Base-by-base conservation (phyloP, 2,888 invertebrate genomes). In the Pristionchus maxplancki region DNA sequence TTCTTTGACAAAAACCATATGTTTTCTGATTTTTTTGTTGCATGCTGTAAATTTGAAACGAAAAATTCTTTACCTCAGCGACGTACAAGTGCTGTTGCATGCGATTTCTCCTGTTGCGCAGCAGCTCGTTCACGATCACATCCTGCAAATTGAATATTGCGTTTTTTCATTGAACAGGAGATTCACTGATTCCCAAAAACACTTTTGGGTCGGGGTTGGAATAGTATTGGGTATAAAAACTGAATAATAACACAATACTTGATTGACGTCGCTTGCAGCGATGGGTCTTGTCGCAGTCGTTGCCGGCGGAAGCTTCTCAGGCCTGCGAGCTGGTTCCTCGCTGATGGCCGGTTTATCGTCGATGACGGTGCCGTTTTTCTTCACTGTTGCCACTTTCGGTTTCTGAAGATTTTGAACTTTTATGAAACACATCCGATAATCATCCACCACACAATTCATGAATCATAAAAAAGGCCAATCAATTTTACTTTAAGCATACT, bases 111-210 rank as follows among this genome's bases (percentile, higher is more conserved):
- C 90, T 88, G 44, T 88, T 84, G 11, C 90, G 89, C 5, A 91
- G 83, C 20, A 91, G 87, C 17, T 90, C 91, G 17, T 90, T 88
- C 31, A 91, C 89, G 24, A 90, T 87, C 31, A 89, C 89, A 37
- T 90, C 89, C 50, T 89, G 71, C 3, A 50, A 82, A n/a, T 28
- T 28, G 64, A 64, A 31, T 28, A 64, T 13, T 5, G 6, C 58
- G 58, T n/a, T n/a, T n/a, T n/a, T n/a, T n/a, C n/a, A n/a, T n/a
- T n/a, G 64, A 64, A 28, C 62, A 62, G 13, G 0, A 5, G 11
- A 28, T 5, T 64, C n/a, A 13, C 8, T 28, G 2, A 28, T 24
- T 64, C 28, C 17, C 11, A 24, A 17, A 20, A 8, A 17, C n/a
- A 58, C n/a, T n/a, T n/a, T n/a, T n/a, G n/a, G n/a, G n/a, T n/a